Base-by-base conservation (phyloP, 2,797 vertebrate genomes). In the Hephaestus fuliginosus region DNA sequence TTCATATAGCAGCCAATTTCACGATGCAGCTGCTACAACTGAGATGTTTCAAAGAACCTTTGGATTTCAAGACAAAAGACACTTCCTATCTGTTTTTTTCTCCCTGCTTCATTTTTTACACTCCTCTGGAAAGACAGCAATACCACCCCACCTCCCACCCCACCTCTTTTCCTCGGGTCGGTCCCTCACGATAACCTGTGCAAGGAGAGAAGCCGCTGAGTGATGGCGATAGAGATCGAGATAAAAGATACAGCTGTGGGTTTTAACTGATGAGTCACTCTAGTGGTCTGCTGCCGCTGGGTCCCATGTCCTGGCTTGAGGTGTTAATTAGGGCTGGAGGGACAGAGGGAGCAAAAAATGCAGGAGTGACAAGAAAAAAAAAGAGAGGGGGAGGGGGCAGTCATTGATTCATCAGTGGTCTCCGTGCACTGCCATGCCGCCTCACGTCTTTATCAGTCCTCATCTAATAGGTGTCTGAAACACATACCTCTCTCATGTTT, bases 201-300 rank as follows among this genome's bases (percentile, higher is more conserved):
- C 39, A 17, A 76, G 66, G 68, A 87, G 80, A 87, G 80, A 76
- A 78, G 70, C 71, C 2, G 74, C 79, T 86, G 88, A 93, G 77
- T 85, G 91, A 92, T 86, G 77, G 75, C n/a, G 87, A 91, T 90
- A 57, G 73, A 90, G 92, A 94, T 91, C 0, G 17, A 87, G 91
- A 93, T 93, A 89, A 89, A 77, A 93, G 91, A 93, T 92, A 89
- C 55, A 52, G 69, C 43, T 39, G 66, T 60, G 55, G 81, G 70
- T 88, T 93, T 92, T 88, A 86, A 91, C 89, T 86, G 91, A 92
- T 92, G 89, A 92, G 80, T 91, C 88, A 81, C 86, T 85, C 83
- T 78, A 14, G 67, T 78, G 52, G 78, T 80, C 71, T 8, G 43
- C 82, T 76, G 86, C 77, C 62, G n/a, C 74, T 77, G 76, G 80